phyloP scores from a whole-genome alignment of 1,140 invertebrate species.

The Sinella curviseta region DNA sequence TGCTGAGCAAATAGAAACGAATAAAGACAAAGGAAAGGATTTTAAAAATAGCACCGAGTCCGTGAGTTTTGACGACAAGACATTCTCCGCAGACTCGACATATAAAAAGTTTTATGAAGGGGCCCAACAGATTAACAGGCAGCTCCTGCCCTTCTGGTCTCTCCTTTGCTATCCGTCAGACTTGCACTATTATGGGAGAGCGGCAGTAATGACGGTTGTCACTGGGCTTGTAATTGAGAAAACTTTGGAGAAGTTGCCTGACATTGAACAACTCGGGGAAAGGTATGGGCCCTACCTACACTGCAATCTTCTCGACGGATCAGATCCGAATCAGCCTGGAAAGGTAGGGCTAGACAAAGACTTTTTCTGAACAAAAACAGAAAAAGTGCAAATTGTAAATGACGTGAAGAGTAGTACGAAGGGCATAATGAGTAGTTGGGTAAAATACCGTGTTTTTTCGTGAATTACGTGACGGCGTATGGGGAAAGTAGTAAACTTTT shows the following conservation, averaged over 20 bases:
- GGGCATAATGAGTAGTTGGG: too few species aligned
- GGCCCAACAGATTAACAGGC: not conserved
- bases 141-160: constrained; percentile 13
- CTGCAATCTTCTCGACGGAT: constrained; percentile 17
- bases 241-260: constrained; percentile 21
- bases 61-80: not conserved
- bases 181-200: constrained; percentile 32
- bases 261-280: constrained; percentile 31
- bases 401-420: too few species aligned
- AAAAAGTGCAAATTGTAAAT: too few species aligned
- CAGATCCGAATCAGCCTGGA: constrained; percentile 25
- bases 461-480: too few species aligned
- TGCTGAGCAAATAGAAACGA: not conserved
- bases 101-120: not conserved
- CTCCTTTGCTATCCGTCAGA: constrained; percentile 34
- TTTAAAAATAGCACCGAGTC: not conserved
- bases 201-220: constrained; percentile 39
- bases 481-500: too few species aligned
- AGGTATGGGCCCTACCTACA: not conserved
- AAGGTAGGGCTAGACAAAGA: constrained; percentile 29
- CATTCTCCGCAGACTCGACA: not conserved
- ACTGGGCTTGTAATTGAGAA: constrained; percentile 33
- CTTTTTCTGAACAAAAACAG: too few species aligned
- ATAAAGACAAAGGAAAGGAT: not conserved
- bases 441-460: too few species aligned